Conservation (phyloP, 2,888 invertebrate genomes). For the Ectobius pallidus region DNA sequence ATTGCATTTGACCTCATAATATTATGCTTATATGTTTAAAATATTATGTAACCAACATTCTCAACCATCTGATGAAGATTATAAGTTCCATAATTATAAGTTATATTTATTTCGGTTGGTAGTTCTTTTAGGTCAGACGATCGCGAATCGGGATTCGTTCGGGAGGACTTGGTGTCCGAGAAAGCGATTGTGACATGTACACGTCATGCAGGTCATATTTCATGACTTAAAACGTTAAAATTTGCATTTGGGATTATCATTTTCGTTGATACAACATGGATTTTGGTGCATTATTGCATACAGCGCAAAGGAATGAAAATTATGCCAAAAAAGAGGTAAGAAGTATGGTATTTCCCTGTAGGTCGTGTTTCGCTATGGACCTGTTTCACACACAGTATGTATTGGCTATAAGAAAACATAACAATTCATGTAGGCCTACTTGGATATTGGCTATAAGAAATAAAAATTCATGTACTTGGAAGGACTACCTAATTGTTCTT, state of each 20-base stretch:
- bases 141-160: no score
- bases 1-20: no score
- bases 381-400: no score
- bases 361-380: slow-evolving; percentile 45
- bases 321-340: slow-evolving; percentile 50
- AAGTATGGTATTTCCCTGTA: slow-evolving; percentile 18
- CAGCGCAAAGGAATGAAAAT: slow-evolving; percentile 65
- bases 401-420: not conserved
- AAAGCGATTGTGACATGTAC: not conserved
- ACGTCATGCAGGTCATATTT: not conserved
- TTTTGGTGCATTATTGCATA: slow-evolving; percentile 65
- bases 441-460: no score
- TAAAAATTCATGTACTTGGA: no score
- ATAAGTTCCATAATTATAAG: no score
- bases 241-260: not conserved
- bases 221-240: not conserved
- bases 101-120: slow-evolving; percentile 2
- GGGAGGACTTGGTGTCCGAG: not conserved
- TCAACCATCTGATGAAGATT: no score
- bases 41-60: no score
- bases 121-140: not conserved
- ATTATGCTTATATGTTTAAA: no score
- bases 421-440: slow-evolving; percentile 47
- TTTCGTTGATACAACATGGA: slow-evolving; percentile 57
- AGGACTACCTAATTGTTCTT: no score